Percentiles rank a stretch among this genome's conserved stretches.
Evolutionary conservation across 2,113 vertebrate genomes (phyloP).

Genomic region (Chiloscyllium plagiosum): DNA sequence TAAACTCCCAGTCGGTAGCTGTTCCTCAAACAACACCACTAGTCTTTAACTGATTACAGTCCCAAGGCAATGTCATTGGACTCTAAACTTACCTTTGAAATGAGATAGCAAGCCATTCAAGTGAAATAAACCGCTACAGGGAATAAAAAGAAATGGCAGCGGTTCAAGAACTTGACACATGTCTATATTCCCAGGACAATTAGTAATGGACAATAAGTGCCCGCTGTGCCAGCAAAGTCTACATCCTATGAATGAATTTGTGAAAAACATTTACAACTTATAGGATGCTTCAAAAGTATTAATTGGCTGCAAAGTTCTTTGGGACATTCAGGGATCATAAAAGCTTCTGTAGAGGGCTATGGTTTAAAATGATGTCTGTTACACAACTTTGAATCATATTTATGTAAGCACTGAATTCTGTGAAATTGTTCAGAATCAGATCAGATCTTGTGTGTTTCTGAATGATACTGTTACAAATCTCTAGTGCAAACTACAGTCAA

Average conservation of each 20-base stretch:
- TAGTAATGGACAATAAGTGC: background rate
- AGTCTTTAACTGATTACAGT: background rate
- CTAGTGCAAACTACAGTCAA: background rate
- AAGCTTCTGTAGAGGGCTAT: background rate
- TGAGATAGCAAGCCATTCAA: background rate
- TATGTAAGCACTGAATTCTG: background rate
- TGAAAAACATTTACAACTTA: background rate
- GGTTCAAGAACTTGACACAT: background rate
- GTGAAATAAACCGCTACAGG: background rate
- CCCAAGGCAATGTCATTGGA: background rate
- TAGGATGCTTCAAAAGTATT: background rate
- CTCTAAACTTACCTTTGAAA: background rate
- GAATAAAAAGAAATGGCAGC: background rate
- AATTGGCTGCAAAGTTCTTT: background rate
- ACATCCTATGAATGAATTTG: background rate
- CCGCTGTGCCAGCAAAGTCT: background rate
- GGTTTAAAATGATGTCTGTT: too few species aligned
- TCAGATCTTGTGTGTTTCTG: background rate
- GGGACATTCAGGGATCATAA: background rate
- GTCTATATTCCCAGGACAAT: background rate
- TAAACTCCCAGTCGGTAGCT: too few species aligned
- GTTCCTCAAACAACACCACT: too few species aligned
- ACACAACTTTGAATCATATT: background rate
- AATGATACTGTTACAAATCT: background rate
- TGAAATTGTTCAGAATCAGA: background rate